A percentile compares a stretch with the other conserved stretches of the same genome.
phyloP scores from a whole-genome alignment of 2,888 invertebrate species.

The Dynastes grantii region DNA sequence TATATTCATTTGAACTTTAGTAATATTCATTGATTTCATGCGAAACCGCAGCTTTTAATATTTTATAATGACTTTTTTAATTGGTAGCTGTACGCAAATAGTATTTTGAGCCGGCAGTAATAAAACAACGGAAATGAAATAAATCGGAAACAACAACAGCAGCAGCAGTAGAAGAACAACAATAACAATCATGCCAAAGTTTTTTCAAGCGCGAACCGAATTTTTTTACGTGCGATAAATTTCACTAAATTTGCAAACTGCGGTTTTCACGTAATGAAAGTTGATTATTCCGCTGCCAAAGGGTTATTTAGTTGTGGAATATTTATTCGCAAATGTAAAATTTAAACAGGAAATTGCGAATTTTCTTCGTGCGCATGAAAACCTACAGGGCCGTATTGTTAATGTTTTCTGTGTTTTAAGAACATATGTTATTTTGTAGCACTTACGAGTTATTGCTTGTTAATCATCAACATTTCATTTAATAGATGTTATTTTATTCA shows the following conservation, averaged over 20 bases:
- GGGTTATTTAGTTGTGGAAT: conserved; percentile 53
- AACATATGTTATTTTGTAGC: no score
- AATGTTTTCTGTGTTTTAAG: no score
- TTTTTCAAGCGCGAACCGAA: conserved; percentile 23
- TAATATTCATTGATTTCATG: background rate
- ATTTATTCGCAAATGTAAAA: conserved; percentile 55
- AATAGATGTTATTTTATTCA: no score
- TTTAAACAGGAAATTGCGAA: conserved; percentile 62
- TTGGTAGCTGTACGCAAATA: conserved; percentile 14
- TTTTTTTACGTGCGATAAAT: conserved; percentile 34
- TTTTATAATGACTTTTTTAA: conserved; percentile 37
- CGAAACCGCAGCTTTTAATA: conserved; percentile 6
- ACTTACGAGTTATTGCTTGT: no score
- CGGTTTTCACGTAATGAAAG: conserved; percentile 50
- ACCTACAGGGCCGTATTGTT: conserved; percentile 14
- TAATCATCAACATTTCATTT: no score
- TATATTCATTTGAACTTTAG: background rate
- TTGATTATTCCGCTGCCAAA: conserved; percentile 49
- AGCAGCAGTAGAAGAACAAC: conserved; percentile 13
- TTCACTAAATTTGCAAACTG: conserved; percentile 48
- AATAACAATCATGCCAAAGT: conserved; percentile 32
- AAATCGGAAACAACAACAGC: conserved; percentile 24
- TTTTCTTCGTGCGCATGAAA: conserved; percentile 43
- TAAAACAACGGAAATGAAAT: conserved; percentile 32
- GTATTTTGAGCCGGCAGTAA: conserved; percentile 15